phyloP scores from a whole-genome alignment of 2,888 invertebrate genomes.

The Physocephala rufipes region DNA sequence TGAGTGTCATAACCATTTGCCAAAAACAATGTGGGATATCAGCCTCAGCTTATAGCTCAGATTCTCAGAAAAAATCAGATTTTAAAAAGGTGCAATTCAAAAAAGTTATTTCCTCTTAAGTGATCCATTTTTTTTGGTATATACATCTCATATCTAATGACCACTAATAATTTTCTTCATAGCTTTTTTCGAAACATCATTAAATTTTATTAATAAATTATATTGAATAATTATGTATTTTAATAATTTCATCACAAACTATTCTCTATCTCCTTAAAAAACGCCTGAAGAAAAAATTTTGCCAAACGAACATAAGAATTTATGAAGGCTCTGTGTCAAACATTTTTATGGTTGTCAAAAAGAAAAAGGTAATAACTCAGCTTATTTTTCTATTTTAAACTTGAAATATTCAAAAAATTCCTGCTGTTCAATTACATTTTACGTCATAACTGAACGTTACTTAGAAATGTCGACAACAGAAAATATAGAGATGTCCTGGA shows the following conservation, averaged over 20 bases:
- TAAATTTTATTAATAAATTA: slow-evolving; percentile 17
- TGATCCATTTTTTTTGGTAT: no score
- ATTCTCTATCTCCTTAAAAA: slow-evolving; percentile 9
- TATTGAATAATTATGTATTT: not conserved
- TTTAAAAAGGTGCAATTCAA: no score
- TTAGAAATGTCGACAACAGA: not conserved
- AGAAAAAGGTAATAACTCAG: not conserved
- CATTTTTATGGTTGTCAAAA: no score
- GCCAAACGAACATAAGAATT: slow-evolving; percentile 5
- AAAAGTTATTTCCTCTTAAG: no score
- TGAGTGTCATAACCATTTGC: no score
- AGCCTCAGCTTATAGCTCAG: no score
- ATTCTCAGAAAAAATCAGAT: no score
- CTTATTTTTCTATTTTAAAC: not conserved
- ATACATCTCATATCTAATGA: no score
- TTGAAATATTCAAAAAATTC: not conserved
- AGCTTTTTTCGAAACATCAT: not conserved
- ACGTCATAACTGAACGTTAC: slow-evolving; percentile 8
- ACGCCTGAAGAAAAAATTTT: not conserved
- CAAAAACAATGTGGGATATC: no score
- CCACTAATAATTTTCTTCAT: no score
- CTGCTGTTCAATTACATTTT: slow-evolving; percentile 20
- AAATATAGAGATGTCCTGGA: not conserved
- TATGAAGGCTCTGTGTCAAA: not conserved
- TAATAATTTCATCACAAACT: slow-evolving; percentile 2